Evolutionary conservation across 1,140 invertebrate genomes (phyloP).

Genomic region (Drosophila pseudoobscura): DNA sequence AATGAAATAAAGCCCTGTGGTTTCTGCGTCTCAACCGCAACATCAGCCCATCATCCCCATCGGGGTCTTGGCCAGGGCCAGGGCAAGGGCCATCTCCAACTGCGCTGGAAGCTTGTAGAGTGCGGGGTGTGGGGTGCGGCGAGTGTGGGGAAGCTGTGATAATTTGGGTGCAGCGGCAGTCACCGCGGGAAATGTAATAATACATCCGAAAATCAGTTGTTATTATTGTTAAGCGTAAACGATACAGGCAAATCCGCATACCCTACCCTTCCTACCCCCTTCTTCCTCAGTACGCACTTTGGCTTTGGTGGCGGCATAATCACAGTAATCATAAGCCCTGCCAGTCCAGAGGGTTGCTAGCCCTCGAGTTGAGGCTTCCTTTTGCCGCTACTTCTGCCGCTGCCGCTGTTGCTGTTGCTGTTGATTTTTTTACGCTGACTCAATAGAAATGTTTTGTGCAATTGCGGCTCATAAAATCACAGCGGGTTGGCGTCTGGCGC

Average conservation of each 20-base stretch:
- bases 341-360: not conserved
- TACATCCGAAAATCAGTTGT: constrained; percentile 80
- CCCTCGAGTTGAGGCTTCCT: constrained; percentile 29
- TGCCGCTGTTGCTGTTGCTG: constrained; percentile 20
- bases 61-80: not conserved
- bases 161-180: constrained; percentile 67
- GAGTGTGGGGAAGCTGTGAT: constrained; percentile 65
- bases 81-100: not conserved
- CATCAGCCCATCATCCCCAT: not conserved
- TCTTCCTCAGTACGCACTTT: constrained; percentile 38
- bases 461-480: constrained; percentile 81
- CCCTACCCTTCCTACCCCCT: constrained; percentile 9
- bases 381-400: constrained; percentile 23
- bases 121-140: no score
- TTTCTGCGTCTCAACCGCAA: constrained; percentile 9
- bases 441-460: constrained; percentile 74
- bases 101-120: not conserved
- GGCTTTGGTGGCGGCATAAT: constrained; percentile 52
- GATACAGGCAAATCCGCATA: constrained; percentile 50
- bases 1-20: constrained; percentile 19
- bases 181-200: constrained; percentile 77
- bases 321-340: constrained; percentile 70
- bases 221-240: constrained; percentile 78
- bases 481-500: constrained; percentile 69
- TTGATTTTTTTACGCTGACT: constrained; percentile 70